A percentile compares a stretch with the other conserved stretches of the same genome.
phyloP scores from a whole-genome alignment of 2,888 invertebrate genomes.

The Phrixothrix hirtus region DNA sequence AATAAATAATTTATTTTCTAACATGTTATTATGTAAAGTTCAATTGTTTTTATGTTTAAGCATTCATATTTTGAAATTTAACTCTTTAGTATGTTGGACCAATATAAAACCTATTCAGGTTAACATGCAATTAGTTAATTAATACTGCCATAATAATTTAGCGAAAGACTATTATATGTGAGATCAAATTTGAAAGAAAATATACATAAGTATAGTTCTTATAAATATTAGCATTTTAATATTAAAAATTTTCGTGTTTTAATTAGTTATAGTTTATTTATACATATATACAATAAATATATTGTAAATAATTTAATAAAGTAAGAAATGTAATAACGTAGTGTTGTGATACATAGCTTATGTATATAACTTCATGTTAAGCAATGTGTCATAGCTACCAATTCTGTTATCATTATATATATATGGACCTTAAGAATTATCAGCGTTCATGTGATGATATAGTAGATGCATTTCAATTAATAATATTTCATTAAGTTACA shows the following conservation, averaged over 20 bases:
- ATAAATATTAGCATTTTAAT: constrained; percentile 11
- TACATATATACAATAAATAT: constrained; percentile 15
- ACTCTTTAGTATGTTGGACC: constrained; percentile 21
- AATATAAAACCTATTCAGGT: constrained; percentile 22
- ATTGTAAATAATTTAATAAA: constrained; percentile 23
- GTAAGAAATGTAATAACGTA: constrained; percentile 37
- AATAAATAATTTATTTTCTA: no score
- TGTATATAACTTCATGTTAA: constrained; percentile 47
- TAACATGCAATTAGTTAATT: constrained; percentile 12
- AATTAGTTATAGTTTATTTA: constrained; percentile 22
- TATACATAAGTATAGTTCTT: no score
- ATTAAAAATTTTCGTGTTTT: constrained; percentile 13
- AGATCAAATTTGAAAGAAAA: not conserved
- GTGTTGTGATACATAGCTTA: constrained; percentile 52
- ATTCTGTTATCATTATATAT: constrained; percentile 9
- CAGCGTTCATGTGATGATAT: constrained; percentile 2
- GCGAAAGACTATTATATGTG: constrained; percentile 1
- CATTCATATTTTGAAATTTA: constrained; percentile 3
- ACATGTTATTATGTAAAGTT: constrained; percentile 1
- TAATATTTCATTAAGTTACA: constrained; percentile 3
- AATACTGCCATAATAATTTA: constrained; percentile 17
- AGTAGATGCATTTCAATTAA: constrained; percentile 2
- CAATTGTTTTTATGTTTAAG: constrained; percentile 9
- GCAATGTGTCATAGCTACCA: constrained; percentile 38
- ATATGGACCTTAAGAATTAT: constrained; percentile 1